phyloP scores from a whole-genome alignment of 2,797 vertebrate genomes.

The Petrocephalus schoutedeni region DNA sequence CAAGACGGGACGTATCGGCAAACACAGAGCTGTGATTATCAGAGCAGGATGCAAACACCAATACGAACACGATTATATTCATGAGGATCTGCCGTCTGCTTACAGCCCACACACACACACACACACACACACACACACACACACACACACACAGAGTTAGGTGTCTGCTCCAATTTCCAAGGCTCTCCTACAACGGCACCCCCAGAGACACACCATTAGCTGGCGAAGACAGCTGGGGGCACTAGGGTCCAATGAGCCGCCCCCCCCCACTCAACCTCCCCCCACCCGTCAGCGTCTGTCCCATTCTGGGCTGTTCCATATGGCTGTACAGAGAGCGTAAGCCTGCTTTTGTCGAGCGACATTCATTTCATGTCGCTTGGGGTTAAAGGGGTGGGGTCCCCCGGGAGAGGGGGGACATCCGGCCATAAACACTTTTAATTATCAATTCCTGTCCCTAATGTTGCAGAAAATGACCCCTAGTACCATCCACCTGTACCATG shows the following conservation, averaged over 20 bases:
- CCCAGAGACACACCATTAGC: slow-evolving; percentile 78
- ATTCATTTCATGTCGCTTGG: slow-evolving; percentile 74
- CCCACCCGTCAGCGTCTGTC: slow-evolving; percentile 53
- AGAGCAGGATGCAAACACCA: background rate
- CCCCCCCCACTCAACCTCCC: slow-evolving; percentile 31
- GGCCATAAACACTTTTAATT: slow-evolving; percentile 70
- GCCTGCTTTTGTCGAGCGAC: slow-evolving; percentile 57
- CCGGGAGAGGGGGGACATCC: slow-evolving; percentile 37
- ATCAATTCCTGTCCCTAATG: slow-evolving; percentile 66
- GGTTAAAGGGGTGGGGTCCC: slow-evolving; percentile 68
- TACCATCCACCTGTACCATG: slow-evolving; percentile 40
- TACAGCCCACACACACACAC: slow-evolving; percentile 46
- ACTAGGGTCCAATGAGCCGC: slow-evolving; percentile 61
- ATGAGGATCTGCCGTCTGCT: background rate
- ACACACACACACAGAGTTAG: slow-evolving; percentile 60
- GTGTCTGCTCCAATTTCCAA: slow-evolving; percentile 81
- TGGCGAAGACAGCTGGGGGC: slow-evolving; percentile 78
- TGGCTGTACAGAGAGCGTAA: slow-evolving; percentile 52
- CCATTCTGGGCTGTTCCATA: slow-evolving; percentile 58
- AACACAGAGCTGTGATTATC: background rate
- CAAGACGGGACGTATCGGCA: background rate
- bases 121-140: slow-evolving; percentile 60
- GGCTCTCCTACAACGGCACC: slow-evolving; percentile 67
- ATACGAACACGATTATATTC: background rate
- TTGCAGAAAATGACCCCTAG: slow-evolving; percentile 64